A percentile compares a stretch with the other conserved stretches of the same genome.
These are phyloP conservation scores for Cervus canadensis DNA, from an alignment of 2,113 vertebrate genomes.

Conservation along the genomic window DNA sequence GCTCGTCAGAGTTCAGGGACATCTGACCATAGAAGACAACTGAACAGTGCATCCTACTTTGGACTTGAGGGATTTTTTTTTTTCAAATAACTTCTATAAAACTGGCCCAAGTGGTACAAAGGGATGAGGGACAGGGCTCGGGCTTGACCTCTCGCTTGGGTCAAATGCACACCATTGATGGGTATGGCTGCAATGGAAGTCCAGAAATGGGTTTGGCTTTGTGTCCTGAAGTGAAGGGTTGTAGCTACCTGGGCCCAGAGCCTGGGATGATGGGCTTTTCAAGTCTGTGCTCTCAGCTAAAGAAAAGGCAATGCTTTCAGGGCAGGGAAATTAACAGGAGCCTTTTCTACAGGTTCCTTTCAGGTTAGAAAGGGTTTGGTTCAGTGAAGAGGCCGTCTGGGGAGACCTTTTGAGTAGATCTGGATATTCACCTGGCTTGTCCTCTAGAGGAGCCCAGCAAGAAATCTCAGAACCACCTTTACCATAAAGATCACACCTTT, in stretches of 20 bases:
- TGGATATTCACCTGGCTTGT: neutral
- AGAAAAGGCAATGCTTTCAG: neutral
- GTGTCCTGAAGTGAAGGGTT: neutral
- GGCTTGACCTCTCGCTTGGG: neutral
- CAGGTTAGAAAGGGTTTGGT: neutral
- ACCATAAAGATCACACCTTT: neutral
- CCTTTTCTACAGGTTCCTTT: neutral
- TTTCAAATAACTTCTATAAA: neutral
- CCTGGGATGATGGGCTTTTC: neutral
- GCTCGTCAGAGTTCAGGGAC: neutral
- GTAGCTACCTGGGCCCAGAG: neutral
- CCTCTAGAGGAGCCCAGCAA: neutral
- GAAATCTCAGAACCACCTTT: neutral
- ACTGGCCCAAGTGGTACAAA: neutral
- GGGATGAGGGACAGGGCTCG: rapidly evolving
- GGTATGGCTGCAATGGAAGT: neutral
- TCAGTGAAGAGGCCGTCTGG: neutral
- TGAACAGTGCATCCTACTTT: neutral
- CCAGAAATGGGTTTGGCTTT: neutral
- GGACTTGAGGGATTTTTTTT: neutral
- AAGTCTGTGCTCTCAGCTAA: neutral
- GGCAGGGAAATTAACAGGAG: neutral
- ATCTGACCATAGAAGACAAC: neutral
- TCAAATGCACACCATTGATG: neutral
- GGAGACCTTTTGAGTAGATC: neutral